Evolutionary conservation across 2,888 invertebrate species (phyloP), one percentile per base, ranked within the genome.

Genomic region (Megaustenia siamemsis): DNA sequence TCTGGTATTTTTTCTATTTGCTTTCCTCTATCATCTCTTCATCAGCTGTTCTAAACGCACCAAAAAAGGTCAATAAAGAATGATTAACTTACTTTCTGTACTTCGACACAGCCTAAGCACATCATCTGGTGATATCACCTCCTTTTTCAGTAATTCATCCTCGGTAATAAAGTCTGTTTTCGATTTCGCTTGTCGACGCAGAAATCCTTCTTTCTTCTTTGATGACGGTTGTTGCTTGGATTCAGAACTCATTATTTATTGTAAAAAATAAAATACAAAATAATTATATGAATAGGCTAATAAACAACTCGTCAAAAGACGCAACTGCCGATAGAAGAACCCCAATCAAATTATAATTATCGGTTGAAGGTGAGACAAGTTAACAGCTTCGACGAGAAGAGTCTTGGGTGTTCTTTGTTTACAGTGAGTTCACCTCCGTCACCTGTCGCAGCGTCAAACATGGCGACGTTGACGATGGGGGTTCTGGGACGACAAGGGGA

Each of bases 21-120:
- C n/a, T n/a, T n/a, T n/a, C n/a, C n/a, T n/a, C n/a, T n/a, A n/a
- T n/a, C n/a, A n/a, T n/a, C n/a, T n/a, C n/a, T n/a, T n/a, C n/a
- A n/a, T n/a, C n/a, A n/a, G n/a, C n/a, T n/a, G n/a, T n/a, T n/a
- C n/a, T n/a, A n/a, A n/a, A n/a, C n/a, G n/a, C n/a, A n/a, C n/a
- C n/a, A n/a, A n/a, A n/a, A n/a, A n/a, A n/a, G n/a, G n/a, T 21
- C 21, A 66, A 66, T 6, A 8, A n/a, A 28, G 2, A 66, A 75
- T n/a, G 40, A n/a, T n/a, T 28, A 40, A 88, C 94, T 93, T 93
- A 95, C 97, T 96, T 90, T 98, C 97, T 38, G 98, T 97, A 87
- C 98, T 96, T 94, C 96, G 96, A 88, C 96, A 96, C 90, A 98
- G 95, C 88, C 96, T 95, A 82, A 99, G 95, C 76, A 98, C 97